Base-by-base conservation (phyloP, 2,113 vertebrate genomes). In the Elaphurus davidianus region DNA sequence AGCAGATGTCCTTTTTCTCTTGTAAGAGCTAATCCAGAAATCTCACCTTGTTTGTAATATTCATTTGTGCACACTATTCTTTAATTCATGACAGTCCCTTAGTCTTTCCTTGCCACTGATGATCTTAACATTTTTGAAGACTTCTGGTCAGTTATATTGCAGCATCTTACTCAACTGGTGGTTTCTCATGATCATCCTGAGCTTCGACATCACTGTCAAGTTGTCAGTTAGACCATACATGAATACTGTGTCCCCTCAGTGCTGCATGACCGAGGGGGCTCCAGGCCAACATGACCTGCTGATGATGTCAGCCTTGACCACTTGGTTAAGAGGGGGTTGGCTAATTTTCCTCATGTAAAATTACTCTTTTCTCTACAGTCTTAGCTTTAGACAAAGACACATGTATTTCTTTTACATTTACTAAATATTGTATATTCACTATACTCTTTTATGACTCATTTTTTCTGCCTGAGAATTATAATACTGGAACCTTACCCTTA, bases 191-290 rank as follows among this genome's bases (percentile, higher is more conserved):
- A 33, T 36, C 19, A 23, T 0, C 1, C 3, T 19, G 45, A 43
- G 19, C 2, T 71, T 50, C 1, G 7, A 9, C 7, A 1, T 81
- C 28, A 6, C 47, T 52, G 16, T 50, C 45, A 81, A 50, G 16
- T 7, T 52, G 28, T 30, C 78, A 33, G 14, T 30, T 30, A 17
- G 25, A 10, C 59, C 9, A 6, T 17, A n/a, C 36, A 28, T 67
- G 3, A 33, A 15, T 8, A 36, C 2, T 28, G 0, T 88, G 30
- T 14, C 4, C 7, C 23, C 14, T 25, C 10, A 30, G 14, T 1
- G 5, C 11, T 6, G 5, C 1, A 0, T 19, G 11, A 5, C 23
- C 0, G 21, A 81, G 40, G 21, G 15, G 23, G 7, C 13, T 3
- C 4, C 7, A 40, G 57, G 2, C 47, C 78, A 17, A 1, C 27